Percentiles rank a stretch among this genome's conserved stretches.
These are phyloP conservation scores for Cebidichthys violaceus DNA, from an alignment of 2,113 vertebrate species.

Conservation along the genomic window DNA sequence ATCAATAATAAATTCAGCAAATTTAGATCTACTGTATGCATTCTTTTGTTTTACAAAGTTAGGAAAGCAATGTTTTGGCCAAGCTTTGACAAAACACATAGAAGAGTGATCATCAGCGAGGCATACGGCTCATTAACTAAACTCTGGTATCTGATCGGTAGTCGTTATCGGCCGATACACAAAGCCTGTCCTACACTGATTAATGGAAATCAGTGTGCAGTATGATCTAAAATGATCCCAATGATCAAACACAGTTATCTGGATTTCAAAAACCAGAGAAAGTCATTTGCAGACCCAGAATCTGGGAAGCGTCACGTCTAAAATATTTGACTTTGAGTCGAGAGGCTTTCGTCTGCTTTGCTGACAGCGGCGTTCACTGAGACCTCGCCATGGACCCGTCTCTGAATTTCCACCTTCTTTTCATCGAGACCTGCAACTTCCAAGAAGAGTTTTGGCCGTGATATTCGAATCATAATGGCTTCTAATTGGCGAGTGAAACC, in stretches of 20 bases:
- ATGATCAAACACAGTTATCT: conserved; percentile 43
- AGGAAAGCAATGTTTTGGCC: not conserved
- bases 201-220: conserved; percentile 7
- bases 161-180: not conserved
- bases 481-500: conserved; percentile 47
- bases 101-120: too few species aligned
- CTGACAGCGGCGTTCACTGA: conserved; percentile 46
- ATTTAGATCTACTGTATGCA: too few species aligned
- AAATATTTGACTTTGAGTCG: conserved; percentile 42
- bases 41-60: too few species aligned
- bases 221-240: conserved; percentile 10
- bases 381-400: conserved; percentile 42
- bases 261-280: conserved; percentile 32
- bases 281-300: conserved; percentile 34
- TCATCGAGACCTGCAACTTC: conserved; percentile 21
- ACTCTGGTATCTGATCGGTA: not conserved
- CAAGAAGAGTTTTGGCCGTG: conserved; percentile 36
- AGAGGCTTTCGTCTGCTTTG: conserved; percentile 36
- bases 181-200: conserved; percentile 4
- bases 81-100: not conserved
- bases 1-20: too few species aligned
- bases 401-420: conserved; percentile 4
- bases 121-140: too few species aligned
- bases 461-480: conserved; percentile 32
- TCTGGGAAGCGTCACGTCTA: conserved; percentile 65